These are phyloP conservation scores for Venustoraphidia nigricollis DNA, from an alignment of 2,888 invertebrate species.

Conservation along the genomic window DNA sequence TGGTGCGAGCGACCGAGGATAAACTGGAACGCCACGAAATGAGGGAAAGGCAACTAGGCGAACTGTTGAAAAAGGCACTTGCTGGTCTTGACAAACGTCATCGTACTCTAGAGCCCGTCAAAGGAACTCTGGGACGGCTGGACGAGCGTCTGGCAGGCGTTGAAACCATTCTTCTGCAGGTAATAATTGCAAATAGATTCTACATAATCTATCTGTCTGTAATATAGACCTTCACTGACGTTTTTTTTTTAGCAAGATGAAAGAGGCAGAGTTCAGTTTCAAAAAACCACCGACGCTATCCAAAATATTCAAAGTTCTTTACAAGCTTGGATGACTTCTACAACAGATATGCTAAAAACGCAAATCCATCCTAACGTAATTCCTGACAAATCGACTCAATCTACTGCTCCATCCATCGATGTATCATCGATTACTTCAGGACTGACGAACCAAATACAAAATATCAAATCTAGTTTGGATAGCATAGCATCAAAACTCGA, in stretches of 20 bases:
- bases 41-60: slow-evolving; percentile 63
- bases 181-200: slow-evolving; percentile 18
- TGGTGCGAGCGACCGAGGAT: slow-evolving; percentile 62
- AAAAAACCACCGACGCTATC: slow-evolving; percentile 43
- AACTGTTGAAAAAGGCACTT: slow-evolving; percentile 61
- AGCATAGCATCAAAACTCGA: slow-evolving; percentile 21
- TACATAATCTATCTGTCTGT: no score
- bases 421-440: neutral
- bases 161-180: slow-evolving; percentile 59
- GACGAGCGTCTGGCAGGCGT: slow-evolving; percentile 63
- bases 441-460: slow-evolving; percentile 20
- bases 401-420: no score
- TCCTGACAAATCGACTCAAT: neutral
- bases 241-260: slow-evolving; percentile 41
- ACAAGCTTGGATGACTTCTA: slow-evolving; percentile 25
- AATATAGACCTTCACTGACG: no score
- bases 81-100: slow-evolving; percentile 56
- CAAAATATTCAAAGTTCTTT: slow-evolving; percentile 32
- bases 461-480: slow-evolving; percentile 15
- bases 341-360: slow-evolving; percentile 23
- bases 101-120: slow-evolving; percentile 50
- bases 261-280: slow-evolving; percentile 43
- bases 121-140: slow-evolving; percentile 49
- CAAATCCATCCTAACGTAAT: slow-evolving; percentile 24
- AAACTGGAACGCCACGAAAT: slow-evolving; percentile 75